Conservation (phyloP, 2,113 vertebrate species). For the Donacobius atricapilla region DNA sequence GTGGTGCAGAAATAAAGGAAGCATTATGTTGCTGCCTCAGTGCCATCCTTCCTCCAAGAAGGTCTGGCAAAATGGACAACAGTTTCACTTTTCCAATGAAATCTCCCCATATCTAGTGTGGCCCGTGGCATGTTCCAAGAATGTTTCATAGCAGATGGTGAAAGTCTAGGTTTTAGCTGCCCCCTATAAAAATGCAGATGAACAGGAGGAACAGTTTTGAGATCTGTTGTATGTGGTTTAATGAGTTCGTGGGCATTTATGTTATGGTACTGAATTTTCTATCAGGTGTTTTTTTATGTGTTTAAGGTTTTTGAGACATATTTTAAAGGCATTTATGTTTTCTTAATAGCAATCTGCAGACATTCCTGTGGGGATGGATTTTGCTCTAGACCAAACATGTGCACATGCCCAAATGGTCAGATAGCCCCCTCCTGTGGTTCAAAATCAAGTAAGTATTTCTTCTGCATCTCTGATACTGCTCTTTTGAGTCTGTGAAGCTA, state of each 20-base stretch:
- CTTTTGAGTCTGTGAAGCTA: neutral
- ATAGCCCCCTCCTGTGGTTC: conserved; percentile 93
- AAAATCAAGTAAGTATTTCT: conserved; percentile 87
- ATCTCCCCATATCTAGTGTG: neutral
- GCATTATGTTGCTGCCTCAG: neutral
- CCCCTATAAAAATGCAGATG: neutral
- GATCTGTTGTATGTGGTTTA: neutral
- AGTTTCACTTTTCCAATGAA: neutral
- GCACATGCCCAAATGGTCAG: conserved; percentile 94
- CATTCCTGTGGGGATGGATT: conserved; percentile 98
- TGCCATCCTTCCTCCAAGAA: neutral
- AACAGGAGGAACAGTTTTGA: neutral
- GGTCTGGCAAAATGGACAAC: neutral
- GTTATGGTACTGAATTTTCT: neutral
- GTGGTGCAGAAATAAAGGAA: neutral
- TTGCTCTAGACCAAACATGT: conserved; percentile 99
- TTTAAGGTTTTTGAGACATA: neutral
- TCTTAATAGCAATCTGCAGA: conserved; percentile 90
- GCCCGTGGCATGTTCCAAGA: neutral
- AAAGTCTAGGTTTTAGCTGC: neutral
- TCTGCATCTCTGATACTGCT: neutral
- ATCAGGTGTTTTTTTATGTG: neutral
- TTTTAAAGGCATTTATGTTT: conserved; percentile 49
- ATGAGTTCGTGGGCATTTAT: neutral
- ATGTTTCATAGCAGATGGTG: neutral